These are phyloP conservation scores for Cirrhinus molitorella DNA, from an alignment of 2,797 vertebrate genomes.

Conservation along the genomic window DNA sequence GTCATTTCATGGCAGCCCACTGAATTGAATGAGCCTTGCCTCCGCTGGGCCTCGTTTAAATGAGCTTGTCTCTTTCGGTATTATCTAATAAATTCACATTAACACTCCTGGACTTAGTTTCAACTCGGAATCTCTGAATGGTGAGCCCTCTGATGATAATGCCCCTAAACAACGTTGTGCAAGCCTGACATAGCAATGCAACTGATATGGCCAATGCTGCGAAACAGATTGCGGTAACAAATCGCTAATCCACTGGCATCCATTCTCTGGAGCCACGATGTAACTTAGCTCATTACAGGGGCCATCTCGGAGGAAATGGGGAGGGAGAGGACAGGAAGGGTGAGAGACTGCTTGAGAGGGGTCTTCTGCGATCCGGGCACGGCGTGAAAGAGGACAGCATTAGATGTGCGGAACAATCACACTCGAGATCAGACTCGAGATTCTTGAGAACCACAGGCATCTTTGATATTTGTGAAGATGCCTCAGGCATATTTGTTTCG, in stretches of 20 bases:
- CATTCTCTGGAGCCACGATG: slow-evolving; percentile 65
- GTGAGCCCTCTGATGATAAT: slow-evolving; percentile 54
- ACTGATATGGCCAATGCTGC: slow-evolving; percentile 62
- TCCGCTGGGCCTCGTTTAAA: slow-evolving; percentile 26
- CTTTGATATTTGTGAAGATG: slow-evolving; percentile 6
- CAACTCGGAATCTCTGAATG: slow-evolving; percentile 54
- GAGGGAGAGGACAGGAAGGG: neutral
- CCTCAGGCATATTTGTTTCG: neutral
- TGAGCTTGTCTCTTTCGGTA: slow-evolving; percentile 36
- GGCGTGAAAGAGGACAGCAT: neutral
- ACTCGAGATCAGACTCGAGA: neutral
- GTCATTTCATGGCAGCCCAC: slow-evolving; percentile 28
- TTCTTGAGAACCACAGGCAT: neutral
- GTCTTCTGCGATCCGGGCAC: neutral
- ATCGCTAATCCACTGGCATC: slow-evolving; percentile 70
- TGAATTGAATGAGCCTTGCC: slow-evolving; percentile 5
- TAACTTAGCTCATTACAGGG: slow-evolving; percentile 65
- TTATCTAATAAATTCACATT: slow-evolving; percentile 54
- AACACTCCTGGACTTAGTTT: slow-evolving; percentile 55
- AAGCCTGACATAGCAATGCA: slow-evolving; percentile 35
- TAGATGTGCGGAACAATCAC: slow-evolving; percentile 4
- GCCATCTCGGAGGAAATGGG: slow-evolving; percentile 42
- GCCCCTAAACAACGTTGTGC: slow-evolving; percentile 18
- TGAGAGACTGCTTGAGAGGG: neutral
- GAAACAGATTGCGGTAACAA: slow-evolving; percentile 71